Evolutionary conservation across 1,140 invertebrate species (phyloP).

Genomic region (Nebria ingens): DNA sequence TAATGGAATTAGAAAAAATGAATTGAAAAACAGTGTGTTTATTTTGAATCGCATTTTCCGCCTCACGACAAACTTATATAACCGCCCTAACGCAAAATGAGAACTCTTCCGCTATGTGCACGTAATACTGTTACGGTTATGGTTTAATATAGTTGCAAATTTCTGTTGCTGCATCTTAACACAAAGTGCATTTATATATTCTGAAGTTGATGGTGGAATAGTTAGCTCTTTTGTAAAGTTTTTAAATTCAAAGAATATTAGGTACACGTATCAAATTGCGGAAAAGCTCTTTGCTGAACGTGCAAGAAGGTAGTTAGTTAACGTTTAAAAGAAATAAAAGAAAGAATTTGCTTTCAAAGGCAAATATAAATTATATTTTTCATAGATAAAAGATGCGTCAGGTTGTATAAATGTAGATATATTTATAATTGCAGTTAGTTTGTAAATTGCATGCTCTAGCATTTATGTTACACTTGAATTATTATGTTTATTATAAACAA

Average conservation of each 20-base stretch:
- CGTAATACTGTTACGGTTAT: constrained; percentile 6
- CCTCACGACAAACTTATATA: no score
- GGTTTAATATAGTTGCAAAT: constrained; percentile 9
- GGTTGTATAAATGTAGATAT: no score
- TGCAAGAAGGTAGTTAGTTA: background rate
- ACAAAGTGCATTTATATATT: constrained; percentile 8
- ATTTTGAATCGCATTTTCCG: no score
- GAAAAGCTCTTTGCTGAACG: background rate
- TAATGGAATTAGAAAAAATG: background rate
- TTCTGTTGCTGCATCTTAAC: constrained; percentile 1
- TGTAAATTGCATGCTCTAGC: no score
- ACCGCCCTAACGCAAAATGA: background rate
- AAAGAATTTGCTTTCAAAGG: no score
- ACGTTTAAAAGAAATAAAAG: background rate
- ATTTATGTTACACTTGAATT: no score
- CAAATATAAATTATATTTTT: background rate
- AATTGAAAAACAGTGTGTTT: no score
- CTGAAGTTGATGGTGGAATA: constrained; percentile 7
- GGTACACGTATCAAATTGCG: background rate
- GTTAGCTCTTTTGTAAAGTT: constrained; percentile 8
- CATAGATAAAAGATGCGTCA: background rate
- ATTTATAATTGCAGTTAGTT: no score
- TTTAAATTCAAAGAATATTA: constrained; percentile 4
- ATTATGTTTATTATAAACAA: no score
- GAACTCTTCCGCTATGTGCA: background rate